Conservation (phyloP, 2,888 invertebrate genomes). For the Cosmorhoe ocellata region DNA sequence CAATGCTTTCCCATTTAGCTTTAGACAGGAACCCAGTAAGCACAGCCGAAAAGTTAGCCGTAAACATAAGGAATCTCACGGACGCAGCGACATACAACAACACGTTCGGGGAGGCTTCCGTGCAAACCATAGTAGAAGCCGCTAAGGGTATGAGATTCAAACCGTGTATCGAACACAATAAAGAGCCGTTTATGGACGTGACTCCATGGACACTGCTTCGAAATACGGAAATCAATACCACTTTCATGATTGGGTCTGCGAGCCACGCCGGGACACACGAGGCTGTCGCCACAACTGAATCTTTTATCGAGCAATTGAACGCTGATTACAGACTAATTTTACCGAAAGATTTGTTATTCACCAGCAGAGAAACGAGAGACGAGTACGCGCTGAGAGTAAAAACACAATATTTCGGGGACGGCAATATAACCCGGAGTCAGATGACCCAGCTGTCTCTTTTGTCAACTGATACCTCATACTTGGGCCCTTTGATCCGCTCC, state of each 20-base stretch:
- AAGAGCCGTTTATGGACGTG: slow-evolving; percentile 47
- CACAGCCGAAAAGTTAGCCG: slow-evolving; percentile 53
- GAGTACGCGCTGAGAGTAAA: slow-evolving; percentile 44
- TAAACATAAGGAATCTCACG: slow-evolving; percentile 46
- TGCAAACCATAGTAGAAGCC: slow-evolving; percentile 40
- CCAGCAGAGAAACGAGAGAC: slow-evolving; percentile 33
- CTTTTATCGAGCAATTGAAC: slow-evolving; percentile 47
- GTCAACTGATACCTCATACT: slow-evolving; percentile 59
- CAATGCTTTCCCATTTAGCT: slow-evolving; percentile 61
- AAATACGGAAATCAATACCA: slow-evolving; percentile 37
- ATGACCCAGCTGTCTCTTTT: slow-evolving; percentile 47
- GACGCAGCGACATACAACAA: slow-evolving; percentile 20
- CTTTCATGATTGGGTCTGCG: slow-evolving; percentile 61
- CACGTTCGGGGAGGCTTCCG: slow-evolving; percentile 34
- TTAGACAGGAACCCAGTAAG: slow-evolving; percentile 56
- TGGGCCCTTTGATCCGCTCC: slow-evolving; percentile 54
- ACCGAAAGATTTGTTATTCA: slow-evolving; percentile 59
- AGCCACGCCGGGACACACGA: slow-evolving; percentile 57
- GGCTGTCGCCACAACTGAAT: slow-evolving; percentile 44
- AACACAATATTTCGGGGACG: slow-evolving; percentile 53
- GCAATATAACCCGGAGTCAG: slow-evolving; percentile 40
- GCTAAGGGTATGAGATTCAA: slow-evolving; percentile 45
- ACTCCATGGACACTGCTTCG: slow-evolving; percentile 56
- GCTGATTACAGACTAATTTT: slow-evolving; percentile 43
- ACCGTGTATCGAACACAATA: slow-evolving; percentile 55